Evolutionary conservation across 2,113 vertebrate genomes (phyloP).

Genomic region (Cepphus grylle): DNA sequence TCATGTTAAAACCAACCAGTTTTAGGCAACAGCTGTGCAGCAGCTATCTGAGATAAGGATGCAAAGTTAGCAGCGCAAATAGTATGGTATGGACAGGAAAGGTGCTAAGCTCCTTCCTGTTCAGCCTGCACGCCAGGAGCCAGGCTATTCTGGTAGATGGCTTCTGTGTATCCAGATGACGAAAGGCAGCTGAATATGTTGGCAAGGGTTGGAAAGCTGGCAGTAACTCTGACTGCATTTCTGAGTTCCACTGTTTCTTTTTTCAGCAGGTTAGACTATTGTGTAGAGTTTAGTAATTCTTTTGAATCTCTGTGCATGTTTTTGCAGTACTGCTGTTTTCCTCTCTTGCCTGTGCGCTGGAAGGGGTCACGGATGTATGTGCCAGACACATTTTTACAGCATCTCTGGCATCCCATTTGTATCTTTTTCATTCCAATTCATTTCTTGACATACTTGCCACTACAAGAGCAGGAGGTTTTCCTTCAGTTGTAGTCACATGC

Average conservation of each 20-base stretch:
- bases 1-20: neutral
- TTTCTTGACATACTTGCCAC: neutral
- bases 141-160: constrained; percentile 9
- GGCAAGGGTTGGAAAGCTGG: neutral
- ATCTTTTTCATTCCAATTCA: neutral
- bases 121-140: neutral
- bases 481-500: neutral
- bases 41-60: constrained; percentile 13
- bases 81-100: neutral
- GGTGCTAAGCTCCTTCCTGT: constrained; percentile 41
- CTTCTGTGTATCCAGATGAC: constrained; percentile 20
- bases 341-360: neutral
- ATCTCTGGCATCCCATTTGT: neutral
- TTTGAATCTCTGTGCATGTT: neutral
- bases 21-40: constrained; percentile 33
- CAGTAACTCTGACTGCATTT: neutral
- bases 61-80: neutral
- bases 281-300: neutral
- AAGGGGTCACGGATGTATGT: neutral
- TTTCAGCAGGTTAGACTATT: neutral
- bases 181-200: constrained; percentile 11
- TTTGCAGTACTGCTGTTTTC: neutral
- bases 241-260: neutral
- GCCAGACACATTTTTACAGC: neutral
- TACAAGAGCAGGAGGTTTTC: neutral